Evolutionary conservation across 2,797 vertebrate genomes (phyloP).

Genomic region (Mastacembelus armatus): DNA sequence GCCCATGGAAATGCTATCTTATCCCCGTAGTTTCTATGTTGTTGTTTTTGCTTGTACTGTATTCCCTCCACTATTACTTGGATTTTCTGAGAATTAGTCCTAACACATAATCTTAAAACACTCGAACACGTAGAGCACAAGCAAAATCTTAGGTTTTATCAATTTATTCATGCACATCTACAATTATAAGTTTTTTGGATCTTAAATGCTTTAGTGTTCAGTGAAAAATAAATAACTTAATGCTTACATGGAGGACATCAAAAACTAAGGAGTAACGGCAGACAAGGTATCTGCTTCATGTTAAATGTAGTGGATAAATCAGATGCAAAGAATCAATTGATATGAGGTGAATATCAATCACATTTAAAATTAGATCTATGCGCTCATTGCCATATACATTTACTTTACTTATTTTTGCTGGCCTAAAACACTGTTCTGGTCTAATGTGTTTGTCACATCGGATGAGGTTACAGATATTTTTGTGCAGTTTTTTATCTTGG

Average conservation of each 20-base stretch:
- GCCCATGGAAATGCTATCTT: slow-evolving; percentile 40
- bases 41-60: slow-evolving; percentile 31
- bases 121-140: neutral
- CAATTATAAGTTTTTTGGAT: neutral
- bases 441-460: too few species aligned
- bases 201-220: neutral
- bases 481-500: slow-evolving; percentile 22
- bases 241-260: neutral
- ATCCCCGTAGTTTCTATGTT: slow-evolving; percentile 30
- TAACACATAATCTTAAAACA: neutral
- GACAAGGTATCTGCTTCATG: neutral
- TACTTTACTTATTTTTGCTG: too few species aligned
- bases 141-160: neutral
- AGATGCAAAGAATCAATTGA: neutral
- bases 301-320: neutral
- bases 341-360: neutral
- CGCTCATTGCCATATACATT: too few species aligned
- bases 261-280: neutral
- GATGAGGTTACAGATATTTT: too few species aligned
- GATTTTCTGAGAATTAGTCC: neutral
- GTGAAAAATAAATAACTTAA: neutral
- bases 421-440: too few species aligned
- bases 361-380: too few species aligned
- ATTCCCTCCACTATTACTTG: neutral
- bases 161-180: neutral